These are phyloP conservation scores for Campopleginae sp. DNA, from an alignment of 2,888 invertebrate genomes.

Conservation along the genomic window DNA sequence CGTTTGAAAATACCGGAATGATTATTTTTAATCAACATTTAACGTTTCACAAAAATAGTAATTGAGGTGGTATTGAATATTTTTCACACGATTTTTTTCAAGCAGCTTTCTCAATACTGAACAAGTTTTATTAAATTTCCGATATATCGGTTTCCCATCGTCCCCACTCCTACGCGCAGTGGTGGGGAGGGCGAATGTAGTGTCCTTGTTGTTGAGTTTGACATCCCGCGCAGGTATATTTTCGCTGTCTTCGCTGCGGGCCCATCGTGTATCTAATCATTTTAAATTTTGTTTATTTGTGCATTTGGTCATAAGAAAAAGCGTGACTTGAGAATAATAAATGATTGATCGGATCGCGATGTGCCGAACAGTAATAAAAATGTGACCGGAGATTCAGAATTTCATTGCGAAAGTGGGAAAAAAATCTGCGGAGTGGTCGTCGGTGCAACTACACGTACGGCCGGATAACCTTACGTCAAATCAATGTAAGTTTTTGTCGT, in stretches of 20 bases:
- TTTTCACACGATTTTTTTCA: not conserved
- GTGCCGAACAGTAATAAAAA: slow-evolving; percentile 38
- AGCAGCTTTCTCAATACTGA: not conserved
- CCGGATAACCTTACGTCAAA: slow-evolving; percentile 60
- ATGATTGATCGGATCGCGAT: slow-evolving; percentile 24
- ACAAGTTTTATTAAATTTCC: not conserved
- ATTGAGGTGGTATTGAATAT: not conserved
- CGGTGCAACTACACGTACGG: slow-evolving; percentile 30
- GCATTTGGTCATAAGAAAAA: slow-evolving; percentile 11
- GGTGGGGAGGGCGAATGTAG: not conserved
- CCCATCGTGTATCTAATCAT: slow-evolving; percentile 14
- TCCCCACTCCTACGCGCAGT: not conserved
- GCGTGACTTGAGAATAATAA: slow-evolving; percentile 6
- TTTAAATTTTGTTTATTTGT: slow-evolving; percentile 36
- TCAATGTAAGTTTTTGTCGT: slow-evolving; percentile 58
- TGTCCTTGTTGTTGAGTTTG: slow-evolving; percentile 53
- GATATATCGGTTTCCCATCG: not conserved
- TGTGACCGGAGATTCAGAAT: slow-evolving; percentile 48
- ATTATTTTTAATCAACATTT: not conserved
- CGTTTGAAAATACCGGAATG: not conserved
- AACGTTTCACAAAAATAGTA: not conserved
- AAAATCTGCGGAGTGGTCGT: slow-evolving; percentile 13
- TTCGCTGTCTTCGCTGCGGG: slow-evolving; percentile 12
- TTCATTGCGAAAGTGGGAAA: slow-evolving; percentile 5
- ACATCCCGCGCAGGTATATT: slow-evolving; percentile 49